Evolutionary conservation across 2,888 invertebrate genomes (phyloP), one percentile per base, ranked within the genome.

Genomic region (Amphipoea lucens): DNA sequence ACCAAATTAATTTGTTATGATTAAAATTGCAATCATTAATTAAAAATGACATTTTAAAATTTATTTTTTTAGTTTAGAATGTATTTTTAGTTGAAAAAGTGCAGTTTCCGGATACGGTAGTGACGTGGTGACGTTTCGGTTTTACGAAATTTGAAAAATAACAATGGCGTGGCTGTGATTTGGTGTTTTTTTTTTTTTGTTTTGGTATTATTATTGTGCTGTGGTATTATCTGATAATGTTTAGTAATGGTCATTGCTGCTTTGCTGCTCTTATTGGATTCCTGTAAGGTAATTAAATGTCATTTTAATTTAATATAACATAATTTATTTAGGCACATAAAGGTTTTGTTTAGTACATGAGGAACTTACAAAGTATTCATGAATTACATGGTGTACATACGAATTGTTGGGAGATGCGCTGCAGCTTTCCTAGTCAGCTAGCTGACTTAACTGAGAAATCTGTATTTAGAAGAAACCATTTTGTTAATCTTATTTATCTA

Each of bases 201-300:
- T 76, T 62, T 51, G 42, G 48, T 80, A 68, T 84, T 78, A 62
- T 65, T 74, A 54, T 65, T 74, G 87, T 90, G 84, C 79, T 80
- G 73, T 81, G 87, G 89, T 87, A 90, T 87, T 88, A 4, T 70
- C n/a, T 48, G 36, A 76, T 76, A 60, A 94, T 92, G 93, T 86
- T 84, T 84, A 90, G 91, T 92, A 89, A 93, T 92, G 91, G 72
- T 87, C 76, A 82, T 87, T 87, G 80, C 83, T 74, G 79, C 71
- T 69, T 79, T 79, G 78, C 85, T 74, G 62, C 45, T 87, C 91
- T 86, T 91, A 91, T 93, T 91, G 95, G 95, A 95, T 88, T 95
- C 94, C 89, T 91, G 88, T 95, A 95, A 95, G 95, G 95, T 95
- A 94, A 29, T 29, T 29, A 29, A 82, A 78, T 40, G 1, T 9